phyloP scores from a whole-genome alignment of 2,888 invertebrate species.

The Cacoxenus indagator region DNA sequence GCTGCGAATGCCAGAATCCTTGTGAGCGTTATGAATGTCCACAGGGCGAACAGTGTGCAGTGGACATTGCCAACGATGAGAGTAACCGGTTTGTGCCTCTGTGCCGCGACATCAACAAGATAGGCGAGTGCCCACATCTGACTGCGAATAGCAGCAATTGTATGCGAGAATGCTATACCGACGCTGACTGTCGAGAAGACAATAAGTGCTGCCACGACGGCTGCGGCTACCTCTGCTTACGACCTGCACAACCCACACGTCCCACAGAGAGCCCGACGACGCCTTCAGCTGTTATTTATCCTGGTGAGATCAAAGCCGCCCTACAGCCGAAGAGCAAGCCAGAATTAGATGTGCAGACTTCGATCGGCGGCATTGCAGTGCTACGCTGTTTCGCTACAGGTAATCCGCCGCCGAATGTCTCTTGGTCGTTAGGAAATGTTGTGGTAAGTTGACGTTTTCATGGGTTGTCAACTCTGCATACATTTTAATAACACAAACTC shows the following conservation, averaged over 20 bases:
- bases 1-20: conserved; percentile 83
- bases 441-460: conserved; percentile 72
- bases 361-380: conserved; percentile 82
- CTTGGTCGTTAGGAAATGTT: conserved; percentile 82
- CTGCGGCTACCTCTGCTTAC: conserved; percentile 81
- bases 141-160: conserved; percentile 74
- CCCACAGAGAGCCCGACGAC: conserved; percentile 71
- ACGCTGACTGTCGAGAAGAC: conserved; percentile 84
- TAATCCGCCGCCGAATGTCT: conserved; percentile 82
- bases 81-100: conserved; percentile 61
- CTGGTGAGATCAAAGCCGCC: conserved; percentile 57
- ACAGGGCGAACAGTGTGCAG: conserved; percentile 78
- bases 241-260: conserved; percentile 70
- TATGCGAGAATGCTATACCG: conserved; percentile 80
- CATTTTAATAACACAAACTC: conserved; percentile 26
- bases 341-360: conserved; percentile 76
- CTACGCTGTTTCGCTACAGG: conserved; percentile 83
- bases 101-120: conserved; percentile 74
- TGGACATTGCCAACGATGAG: conserved; percentile 71
- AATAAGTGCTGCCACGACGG: conserved; percentile 87
- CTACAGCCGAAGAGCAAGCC: conserved; percentile 72
- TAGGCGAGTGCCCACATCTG: conserved; percentile 77
- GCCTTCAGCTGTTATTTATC: conserved; percentile 64
- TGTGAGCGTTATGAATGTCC: conserved; percentile 77
- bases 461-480: neutral